Percentiles rank a stretch among this genome's conserved stretches.
Conservation (phyloP, 2,888 invertebrate species). For the Drosophila pegasa region DNA sequence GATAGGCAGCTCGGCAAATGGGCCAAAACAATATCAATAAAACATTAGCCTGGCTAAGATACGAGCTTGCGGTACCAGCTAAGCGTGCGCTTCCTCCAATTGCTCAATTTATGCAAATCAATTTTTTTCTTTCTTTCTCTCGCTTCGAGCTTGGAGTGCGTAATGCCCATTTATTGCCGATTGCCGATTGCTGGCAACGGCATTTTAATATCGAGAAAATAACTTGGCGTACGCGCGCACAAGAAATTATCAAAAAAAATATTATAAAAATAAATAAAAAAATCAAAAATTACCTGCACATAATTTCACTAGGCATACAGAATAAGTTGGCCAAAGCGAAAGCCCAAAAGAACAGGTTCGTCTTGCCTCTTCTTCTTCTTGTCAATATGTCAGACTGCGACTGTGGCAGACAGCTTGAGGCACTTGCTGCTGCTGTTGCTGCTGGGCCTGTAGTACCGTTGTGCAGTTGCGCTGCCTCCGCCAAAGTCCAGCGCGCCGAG, state of each 20-base stretch:
- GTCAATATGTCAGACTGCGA: slow-evolving; percentile 57
- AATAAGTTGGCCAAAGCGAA: slow-evolving; percentile 43
- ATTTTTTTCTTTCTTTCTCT: slow-evolving; percentile 11
- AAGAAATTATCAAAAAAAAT: slow-evolving; percentile 13
- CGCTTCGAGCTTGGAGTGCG: slow-evolving; percentile 27
- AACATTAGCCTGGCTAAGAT: slow-evolving; percentile 15
- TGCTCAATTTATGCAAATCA: slow-evolving; percentile 70
- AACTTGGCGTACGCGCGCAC: slow-evolving; percentile 68
- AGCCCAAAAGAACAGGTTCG: slow-evolving; percentile 78
- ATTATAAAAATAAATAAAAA: slow-evolving; percentile 43
- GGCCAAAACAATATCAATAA: slow-evolving; percentile 72
- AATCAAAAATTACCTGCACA: slow-evolving; percentile 57
- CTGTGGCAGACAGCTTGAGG: slow-evolving; percentile 31
- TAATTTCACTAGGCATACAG: slow-evolving; percentile 56
- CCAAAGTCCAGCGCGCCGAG: slow-evolving; percentile 9
- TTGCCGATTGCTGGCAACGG: slow-evolving; percentile 73
- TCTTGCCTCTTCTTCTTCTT: slow-evolving; percentile 27
- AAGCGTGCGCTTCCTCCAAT: slow-evolving; percentile 23
- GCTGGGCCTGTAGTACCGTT: slow-evolving; percentile 57
- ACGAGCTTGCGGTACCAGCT: not conserved
- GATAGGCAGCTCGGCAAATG: slow-evolving; percentile 39
- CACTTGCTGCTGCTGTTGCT: slow-evolving; percentile 27
- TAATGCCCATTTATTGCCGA: slow-evolving; percentile 75
- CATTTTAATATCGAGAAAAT: slow-evolving; percentile 72
- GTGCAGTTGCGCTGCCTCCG: slow-evolving; percentile 24